Conservation (phyloP, 2,888 invertebrate species). For the Tyria jacobaeae region DNA sequence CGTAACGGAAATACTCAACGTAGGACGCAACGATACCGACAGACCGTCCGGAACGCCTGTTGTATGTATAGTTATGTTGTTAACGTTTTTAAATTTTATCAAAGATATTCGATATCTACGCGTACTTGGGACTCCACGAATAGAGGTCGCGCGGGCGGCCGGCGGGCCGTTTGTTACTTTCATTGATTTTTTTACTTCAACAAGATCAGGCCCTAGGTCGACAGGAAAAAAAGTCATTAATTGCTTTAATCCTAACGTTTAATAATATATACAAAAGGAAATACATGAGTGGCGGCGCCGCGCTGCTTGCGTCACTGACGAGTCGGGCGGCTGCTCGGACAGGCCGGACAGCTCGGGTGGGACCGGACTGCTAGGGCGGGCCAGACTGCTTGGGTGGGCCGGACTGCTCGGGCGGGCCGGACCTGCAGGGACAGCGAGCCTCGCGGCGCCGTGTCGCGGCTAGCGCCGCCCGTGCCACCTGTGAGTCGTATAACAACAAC, state of each 20-base stretch:
- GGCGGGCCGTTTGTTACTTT: background rate
- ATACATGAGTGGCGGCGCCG: conserved; percentile 56
- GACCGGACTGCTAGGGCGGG: background rate
- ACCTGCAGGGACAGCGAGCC: conserved; percentile 1
- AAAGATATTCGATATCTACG: conserved; percentile 49
- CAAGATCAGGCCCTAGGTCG: background rate
- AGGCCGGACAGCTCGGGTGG: background rate
- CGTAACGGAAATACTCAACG: background rate
- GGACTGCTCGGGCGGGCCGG: conserved; percentile 7
- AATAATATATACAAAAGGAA: conserved; percentile 81
- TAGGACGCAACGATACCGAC: conserved; percentile 8
- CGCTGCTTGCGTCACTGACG: background rate
- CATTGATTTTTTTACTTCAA: background rate
- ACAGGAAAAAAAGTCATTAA: conserved; percentile 51
- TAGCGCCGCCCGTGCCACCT: background rate
- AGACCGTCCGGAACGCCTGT: conserved; percentile 48
- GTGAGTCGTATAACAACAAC: conserved; percentile 13
- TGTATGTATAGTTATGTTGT: conserved; percentile 60
- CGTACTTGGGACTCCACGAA: conserved; percentile 14
- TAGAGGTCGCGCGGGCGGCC: background rate
- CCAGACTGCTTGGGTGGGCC: conserved; percentile 28
- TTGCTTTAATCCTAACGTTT: conserved; percentile 70
- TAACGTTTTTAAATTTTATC: conserved; percentile 77
- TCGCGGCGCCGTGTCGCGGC: conserved; percentile 12
- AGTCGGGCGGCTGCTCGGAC: conserved; percentile 1